A percentile compares a stretch with the other conserved stretches of the same genome.
These are phyloP conservation scores for Melanerpes aurifrons DNA, from an alignment of 2,113 vertebrate genomes.

Conservation along the genomic window DNA sequence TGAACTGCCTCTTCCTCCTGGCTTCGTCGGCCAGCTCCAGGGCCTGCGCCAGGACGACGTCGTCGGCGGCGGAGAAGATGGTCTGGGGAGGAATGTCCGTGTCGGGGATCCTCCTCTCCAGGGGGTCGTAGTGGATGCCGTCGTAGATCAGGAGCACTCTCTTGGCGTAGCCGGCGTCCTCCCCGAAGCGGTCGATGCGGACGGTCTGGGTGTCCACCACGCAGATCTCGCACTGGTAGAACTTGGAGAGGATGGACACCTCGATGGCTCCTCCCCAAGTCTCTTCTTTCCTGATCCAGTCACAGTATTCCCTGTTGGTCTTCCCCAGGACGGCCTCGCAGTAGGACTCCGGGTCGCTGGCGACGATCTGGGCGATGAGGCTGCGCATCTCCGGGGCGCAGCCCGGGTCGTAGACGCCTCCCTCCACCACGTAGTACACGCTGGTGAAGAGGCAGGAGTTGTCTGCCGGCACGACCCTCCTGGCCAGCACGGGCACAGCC, in stretches of 20 bases:
- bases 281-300: conserved; percentile 91
- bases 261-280: conserved; percentile 98
- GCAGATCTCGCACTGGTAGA: conserved; percentile 97
- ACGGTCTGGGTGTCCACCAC: conserved; percentile 98
- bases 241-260: conserved; percentile 94
- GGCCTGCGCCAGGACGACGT: conserved; percentile 91
- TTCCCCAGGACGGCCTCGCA: conserved; percentile 93
- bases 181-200: conserved; percentile 94
- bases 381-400: conserved; percentile 91
- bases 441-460: conserved; percentile 99
- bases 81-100: conserved; percentile 89
- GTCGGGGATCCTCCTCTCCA: conserved; percentile 82
- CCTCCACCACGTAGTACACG: conserved; percentile 93
- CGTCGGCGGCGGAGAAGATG: conserved; percentile 90
- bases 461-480: conserved; percentile 91
- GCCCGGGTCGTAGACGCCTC: conserved; percentile 87
- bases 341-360: conserved; percentile 88
- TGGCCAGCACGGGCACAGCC: conserved; percentile 77
- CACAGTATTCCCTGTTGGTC: conserved; percentile 91
- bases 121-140: conserved; percentile 95
- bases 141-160: conserved; percentile 96
- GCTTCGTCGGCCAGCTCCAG: conserved; percentile 96
- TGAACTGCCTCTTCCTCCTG: conserved; percentile 91
- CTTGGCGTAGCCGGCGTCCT: conserved; percentile 90
- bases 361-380: conserved; percentile 94